Conservation (phyloP, 2,888 invertebrate genomes). For the Sinopyrophorus schimmeli region DNA sequence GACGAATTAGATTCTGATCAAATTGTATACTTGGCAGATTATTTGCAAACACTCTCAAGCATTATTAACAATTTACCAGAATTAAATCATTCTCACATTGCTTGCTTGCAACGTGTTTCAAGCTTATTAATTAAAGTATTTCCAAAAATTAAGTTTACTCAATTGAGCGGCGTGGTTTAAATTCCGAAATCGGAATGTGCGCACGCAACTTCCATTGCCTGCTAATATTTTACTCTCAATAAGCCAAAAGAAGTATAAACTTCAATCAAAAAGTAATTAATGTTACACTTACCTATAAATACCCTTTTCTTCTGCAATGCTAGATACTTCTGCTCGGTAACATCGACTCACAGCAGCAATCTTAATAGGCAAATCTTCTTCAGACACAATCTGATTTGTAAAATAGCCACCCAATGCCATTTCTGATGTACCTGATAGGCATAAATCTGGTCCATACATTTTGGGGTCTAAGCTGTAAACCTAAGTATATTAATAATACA, state of each 20-base stretch:
- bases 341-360: conserved; percentile 86
- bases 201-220: too few relatives aligned
- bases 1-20: conserved; percentile 46
- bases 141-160: too few relatives aligned
- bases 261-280: too few relatives aligned
- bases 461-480: conserved; percentile 61
- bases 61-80: conserved; percentile 53
- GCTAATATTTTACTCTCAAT: too few relatives aligned
- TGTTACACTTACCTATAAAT: conserved; percentile 87
- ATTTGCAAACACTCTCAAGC: conserved; percentile 58
- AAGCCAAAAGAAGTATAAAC: too few relatives aligned
- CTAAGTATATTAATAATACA: conserved; percentile 40
- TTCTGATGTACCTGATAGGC: conserved; percentile 94
- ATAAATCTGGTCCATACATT: conserved; percentile 66
- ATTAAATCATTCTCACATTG: conserved; percentile 53
- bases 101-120: conserved; percentile 56
- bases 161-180: too few relatives aligned
- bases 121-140: conserved; percentile 58
- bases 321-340: conserved; percentile 88
- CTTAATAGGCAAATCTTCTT: conserved; percentile 70
- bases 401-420: conserved; percentile 86
- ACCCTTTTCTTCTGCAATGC: conserved; percentile 77
- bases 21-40: conserved; percentile 57
- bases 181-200: too few relatives aligned
- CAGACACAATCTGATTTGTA: conserved; percentile 60